Conservation (phyloP, 2,797 vertebrate genomes). For the Emydoidea blandingii region DNA sequence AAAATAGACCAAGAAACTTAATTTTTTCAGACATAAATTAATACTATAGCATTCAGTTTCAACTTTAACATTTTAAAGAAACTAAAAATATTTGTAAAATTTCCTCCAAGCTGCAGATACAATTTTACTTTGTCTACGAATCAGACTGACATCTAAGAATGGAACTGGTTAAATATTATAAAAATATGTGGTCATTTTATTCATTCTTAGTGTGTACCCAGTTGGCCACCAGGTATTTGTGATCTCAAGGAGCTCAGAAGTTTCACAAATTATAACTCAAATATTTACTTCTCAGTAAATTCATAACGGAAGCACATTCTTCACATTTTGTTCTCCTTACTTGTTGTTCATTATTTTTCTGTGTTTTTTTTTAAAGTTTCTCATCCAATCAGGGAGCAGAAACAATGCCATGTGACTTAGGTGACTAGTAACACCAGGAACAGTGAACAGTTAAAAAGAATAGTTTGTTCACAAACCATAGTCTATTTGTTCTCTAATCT, state of each 20-base stretch:
- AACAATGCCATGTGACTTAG: not conserved
- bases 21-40: not conserved
- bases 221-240: constrained; percentile 14
- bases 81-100: constrained; percentile 6
- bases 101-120: not conserved
- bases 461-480: not conserved
- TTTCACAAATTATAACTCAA: not conserved
- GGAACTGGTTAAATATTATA: constrained; percentile 38
- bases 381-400: not conserved
- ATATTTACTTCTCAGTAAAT: constrained; percentile 37
- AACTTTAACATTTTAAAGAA: not conserved
- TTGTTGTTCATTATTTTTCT: not conserved
- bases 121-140: constrained; percentile 28
- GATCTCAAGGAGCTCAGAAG: not conserved
- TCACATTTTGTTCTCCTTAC: constrained; percentile 2
- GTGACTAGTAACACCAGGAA: not conserved
- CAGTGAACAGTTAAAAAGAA: not conserved
- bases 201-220: constrained; percentile 29
- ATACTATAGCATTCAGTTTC: not conserved
- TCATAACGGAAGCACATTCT: not conserved
- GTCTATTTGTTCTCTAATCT: not conserved
- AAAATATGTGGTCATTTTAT: constrained; percentile 29
- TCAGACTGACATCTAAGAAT: not conserved
- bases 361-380: not conserved
- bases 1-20: constrained; percentile 10